Evolutionary conservation across 2,797 vertebrate genomes (phyloP).

Genomic region (Manis pentadactyla): DNA sequence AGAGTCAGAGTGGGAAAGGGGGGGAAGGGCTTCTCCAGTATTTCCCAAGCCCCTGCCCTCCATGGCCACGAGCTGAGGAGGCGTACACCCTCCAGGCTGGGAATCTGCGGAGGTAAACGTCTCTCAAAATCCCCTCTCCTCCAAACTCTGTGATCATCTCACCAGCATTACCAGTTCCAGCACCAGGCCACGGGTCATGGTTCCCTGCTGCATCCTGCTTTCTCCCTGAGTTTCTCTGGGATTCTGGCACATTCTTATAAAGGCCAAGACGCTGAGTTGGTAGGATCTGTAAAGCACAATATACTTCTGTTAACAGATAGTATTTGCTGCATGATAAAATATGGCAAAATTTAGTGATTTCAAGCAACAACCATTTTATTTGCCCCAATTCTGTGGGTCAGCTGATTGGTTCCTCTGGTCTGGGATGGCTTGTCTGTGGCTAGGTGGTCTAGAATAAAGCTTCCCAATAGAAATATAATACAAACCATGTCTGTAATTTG

Average conservation of each 20-base stretch:
- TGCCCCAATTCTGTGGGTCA: not conserved
- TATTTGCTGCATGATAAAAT: not conserved
- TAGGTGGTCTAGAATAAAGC: not conserved
- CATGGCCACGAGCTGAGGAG: not conserved
- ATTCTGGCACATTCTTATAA: not conserved
- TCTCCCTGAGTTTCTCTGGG: not conserved
- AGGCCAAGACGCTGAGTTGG: not conserved
- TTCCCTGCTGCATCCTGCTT: not conserved
- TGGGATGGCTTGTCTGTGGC: not conserved
- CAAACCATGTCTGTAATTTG: not conserved
- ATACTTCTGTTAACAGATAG: not conserved
- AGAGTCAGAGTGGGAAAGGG: not conserved
- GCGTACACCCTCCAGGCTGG: not conserved
- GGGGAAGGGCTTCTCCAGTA: not conserved
- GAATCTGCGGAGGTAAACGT: not conserved
- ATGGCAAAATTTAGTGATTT: conserved; percentile 17
- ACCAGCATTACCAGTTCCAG: not conserved
- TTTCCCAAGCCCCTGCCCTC: not conserved
- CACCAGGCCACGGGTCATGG: not conserved
- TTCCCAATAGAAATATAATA: conserved; percentile 14
- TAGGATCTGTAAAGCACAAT: not conserved
- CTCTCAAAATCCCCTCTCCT: not conserved
- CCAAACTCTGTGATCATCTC: not conserved
- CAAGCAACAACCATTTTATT: conserved; percentile 13
- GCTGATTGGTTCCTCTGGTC: not conserved